Base-by-base conservation (phyloP, 2,888 invertebrate genomes). In the Phengaris alcon region DNA sequence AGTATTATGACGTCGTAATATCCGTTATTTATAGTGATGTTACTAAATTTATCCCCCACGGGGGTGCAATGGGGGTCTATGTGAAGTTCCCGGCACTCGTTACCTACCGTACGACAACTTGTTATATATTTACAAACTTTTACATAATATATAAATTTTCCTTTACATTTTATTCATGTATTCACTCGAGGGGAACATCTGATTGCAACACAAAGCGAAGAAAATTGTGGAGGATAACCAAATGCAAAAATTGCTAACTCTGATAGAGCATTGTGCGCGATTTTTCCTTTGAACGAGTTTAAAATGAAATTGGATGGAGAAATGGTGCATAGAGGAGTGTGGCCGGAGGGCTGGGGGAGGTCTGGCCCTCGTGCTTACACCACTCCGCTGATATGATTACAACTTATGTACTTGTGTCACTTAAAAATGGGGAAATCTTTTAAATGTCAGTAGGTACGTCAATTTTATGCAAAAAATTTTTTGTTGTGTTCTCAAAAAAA, bases 281-380 rank as follows among this genome's bases (percentile, higher is more conserved):
- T 64, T 72, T 75, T 68, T 77, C 77, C 77, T 78, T 77, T 80
- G 79, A 80, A 79, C 76, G 77, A 78, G 77, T 79, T 80, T 79
- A 77, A 79, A 80, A 80, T 79, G 77, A 80, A 80, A 81, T 81
- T 81, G 79, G 78, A 79, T 78, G 77, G 77, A 79, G 80, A 79
- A 79, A 79, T 79, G 81, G 78, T 77, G 75, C 79, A 80, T 81
- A 80, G 78, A 79, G 74, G 74, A 73, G 57, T 75, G 68, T 35
- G 35, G 3, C 35, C 35, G 75, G 77, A 77, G 78, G 78, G 75
- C 74, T 59, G 70, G 55, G 75, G 73, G 54, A 54, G 74, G 73
- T 15, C 13, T 48, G 35, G 22, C 57, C 48, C 48, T 64, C 48
- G 35, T 64, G 48, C 35, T 64, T 51, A 35, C 64, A 7, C 12